Evolutionary conservation across 2,888 invertebrate species (phyloP).

Genomic region (Alentia gelatinosa): DNA sequence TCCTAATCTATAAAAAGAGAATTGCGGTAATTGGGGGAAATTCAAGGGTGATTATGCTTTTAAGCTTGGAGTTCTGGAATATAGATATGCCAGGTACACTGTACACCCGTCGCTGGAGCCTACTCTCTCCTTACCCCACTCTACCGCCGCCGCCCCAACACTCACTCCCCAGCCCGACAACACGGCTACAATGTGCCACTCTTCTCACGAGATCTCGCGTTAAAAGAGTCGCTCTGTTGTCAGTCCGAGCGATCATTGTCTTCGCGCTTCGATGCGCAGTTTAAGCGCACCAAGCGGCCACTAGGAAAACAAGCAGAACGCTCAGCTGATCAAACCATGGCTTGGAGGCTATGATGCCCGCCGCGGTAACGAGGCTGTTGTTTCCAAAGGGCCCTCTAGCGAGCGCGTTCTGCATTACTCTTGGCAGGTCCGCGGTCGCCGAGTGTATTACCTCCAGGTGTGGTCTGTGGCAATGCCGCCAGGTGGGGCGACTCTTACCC

Average conservation of each 20-base stretch:
- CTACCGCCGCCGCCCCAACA: too few relatives aligned
- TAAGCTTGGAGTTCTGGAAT: too few relatives aligned
- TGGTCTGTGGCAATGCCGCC: not conserved
- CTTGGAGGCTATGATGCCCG: not conserved
- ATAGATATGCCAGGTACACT: too few relatives aligned
- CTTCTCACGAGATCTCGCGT: too few relatives aligned
- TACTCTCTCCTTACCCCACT: too few relatives aligned
- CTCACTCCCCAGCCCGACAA: too few relatives aligned
- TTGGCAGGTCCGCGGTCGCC: not conserved
- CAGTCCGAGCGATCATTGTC: not conserved
- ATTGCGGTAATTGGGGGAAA: too few relatives aligned
- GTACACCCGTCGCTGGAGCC: too few relatives aligned
- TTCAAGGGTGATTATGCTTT: too few relatives aligned
- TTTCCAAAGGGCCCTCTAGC: not conserved
- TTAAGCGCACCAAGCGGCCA: not conserved
- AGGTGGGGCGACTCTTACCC: not conserved
- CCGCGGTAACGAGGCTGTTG: not conserved
- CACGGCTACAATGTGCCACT: too few relatives aligned
- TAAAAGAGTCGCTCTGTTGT: too few relatives aligned
- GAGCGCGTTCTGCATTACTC: not conserved
- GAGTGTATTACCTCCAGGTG: not conserved
- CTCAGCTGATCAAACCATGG: constrained; percentile 6
- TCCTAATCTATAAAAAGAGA: too few relatives aligned
- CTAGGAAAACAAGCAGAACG: not conserved
- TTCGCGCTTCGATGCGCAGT: not conserved